Percentiles rank a stretch among this genome's conserved stretches.
Evolutionary conservation across 2,797 vertebrate species (phyloP).

Genomic region (Euphonia xanthogaster): DNA sequence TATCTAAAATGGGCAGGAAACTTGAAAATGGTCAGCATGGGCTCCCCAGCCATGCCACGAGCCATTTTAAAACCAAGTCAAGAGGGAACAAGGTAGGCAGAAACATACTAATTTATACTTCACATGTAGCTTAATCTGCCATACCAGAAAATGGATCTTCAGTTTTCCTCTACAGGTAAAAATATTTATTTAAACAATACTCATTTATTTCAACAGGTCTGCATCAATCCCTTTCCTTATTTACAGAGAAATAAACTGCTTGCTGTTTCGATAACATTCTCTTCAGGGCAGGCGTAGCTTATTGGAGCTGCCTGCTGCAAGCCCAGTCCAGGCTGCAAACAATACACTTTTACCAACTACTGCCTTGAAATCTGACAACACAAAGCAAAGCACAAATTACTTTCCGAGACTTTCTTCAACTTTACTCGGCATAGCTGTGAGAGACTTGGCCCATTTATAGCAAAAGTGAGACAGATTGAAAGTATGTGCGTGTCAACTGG

Average conservation of each 20-base stretch:
- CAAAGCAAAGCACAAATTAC: background rate
- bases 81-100: background rate
- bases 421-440: background rate
- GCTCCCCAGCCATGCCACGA: background rate
- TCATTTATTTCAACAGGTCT: background rate
- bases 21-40: background rate
- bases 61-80: background rate
- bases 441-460: background rate
- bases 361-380: background rate
- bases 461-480: background rate
- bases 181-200: conserved; percentile 32
- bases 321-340: background rate
- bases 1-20: background rate
- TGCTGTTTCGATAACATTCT: conserved; percentile 67
- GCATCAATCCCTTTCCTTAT: conserved; percentile 39
- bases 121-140: background rate
- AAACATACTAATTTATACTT: background rate
- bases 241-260: conserved; percentile 39
- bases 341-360: background rate
- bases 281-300: background rate
- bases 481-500: background rate
- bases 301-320: conserved; percentile 35
- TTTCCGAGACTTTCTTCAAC: background rate
- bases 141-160: background rate
- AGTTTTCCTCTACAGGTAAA: background rate